A percentile compares a stretch with the other conserved stretches of the same genome.
Evolutionary conservation across 1,140 invertebrate genomes (phyloP).

Genomic region (Plodia interpunctella): DNA sequence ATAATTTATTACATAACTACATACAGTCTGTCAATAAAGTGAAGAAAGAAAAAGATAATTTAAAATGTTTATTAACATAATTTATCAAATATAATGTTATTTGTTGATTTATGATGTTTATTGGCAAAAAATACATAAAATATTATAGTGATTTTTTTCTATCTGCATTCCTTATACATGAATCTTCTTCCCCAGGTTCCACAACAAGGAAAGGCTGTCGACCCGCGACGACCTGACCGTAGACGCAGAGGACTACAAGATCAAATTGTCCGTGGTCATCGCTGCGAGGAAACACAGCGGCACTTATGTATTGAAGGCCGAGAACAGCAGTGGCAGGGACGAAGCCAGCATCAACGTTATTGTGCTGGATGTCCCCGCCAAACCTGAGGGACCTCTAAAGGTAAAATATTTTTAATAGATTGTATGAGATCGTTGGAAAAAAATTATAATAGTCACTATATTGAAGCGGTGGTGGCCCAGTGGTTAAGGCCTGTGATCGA

Average conservation of each 20-base stretch:
- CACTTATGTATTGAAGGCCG: conserved; percentile 90
- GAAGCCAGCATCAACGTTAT: conserved; percentile 93
- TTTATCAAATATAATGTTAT: too few species aligned
- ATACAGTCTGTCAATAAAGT: too few species aligned
- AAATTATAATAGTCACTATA: too few species aligned
- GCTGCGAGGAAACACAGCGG: conserved; percentile 90
- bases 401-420: neutral
- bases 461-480: too few species aligned
- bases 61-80: too few species aligned
- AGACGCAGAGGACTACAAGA: conserved; percentile 91
- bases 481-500: too few species aligned
- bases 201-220: conserved; percentile 87
- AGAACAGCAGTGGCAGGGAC: conserved; percentile 94
- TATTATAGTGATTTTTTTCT: too few species aligned
- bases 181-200: conserved; percentile 71
- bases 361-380: conserved; percentile 91
- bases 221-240: conserved; percentile 84
- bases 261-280: conserved; percentile 86
- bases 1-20: too few species aligned
- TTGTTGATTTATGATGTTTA: too few species aligned
- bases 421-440: too few species aligned
- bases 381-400: conserved; percentile 95
- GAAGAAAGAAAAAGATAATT: too few species aligned
- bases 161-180: neutral
- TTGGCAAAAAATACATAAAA: too few species aligned